Evolutionary conservation across 2,113 vertebrate species (phyloP), one percentile per base, ranked within the genome.

Genomic region (Dolichotis patagonum): DNA sequence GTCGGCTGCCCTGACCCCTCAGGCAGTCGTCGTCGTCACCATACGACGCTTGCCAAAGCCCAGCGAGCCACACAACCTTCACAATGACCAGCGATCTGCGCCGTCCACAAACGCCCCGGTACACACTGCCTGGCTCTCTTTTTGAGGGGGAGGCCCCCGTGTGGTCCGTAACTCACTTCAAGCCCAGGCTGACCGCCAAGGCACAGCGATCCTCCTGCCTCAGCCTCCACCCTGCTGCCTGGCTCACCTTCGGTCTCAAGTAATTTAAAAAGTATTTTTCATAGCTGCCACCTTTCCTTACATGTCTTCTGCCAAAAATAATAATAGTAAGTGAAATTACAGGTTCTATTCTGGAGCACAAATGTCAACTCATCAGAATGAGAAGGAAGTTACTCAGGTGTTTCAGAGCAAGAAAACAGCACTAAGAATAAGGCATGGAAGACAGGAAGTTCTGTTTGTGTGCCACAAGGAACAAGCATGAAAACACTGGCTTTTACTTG

Each of bases 241-340:
- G 4, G 12, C 26, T 83, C 20, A 46, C 49, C 56, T 52, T 63
- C 77, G 28, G 46, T n/a, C 85, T 56, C 84, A 52, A 85, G 13
- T 56, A 28, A 49, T 69, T 67, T 81, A 65, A 28, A 35, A 96
- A 78, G 41, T 32, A 77, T 30, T 95, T 94, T 92, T 81, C 77
- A 3, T 56, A 52, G 30, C 54, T 43, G 46, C 56, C 49, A 85
- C 24, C 19, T 32, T 67, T 90, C n/a, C 49, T 71, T 63, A 7
- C 3, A 14, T 32, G 77, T 11, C 65, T 86, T 75, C 90, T 86
- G 41, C 20, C 63, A 67, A 80, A 56, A 86, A 91, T 20, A 91
- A 30, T 0, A 35, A 13, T 17, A n/a, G n/a, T 73, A 81, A 13
- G 5, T 58, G 58, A 92, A 78, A 93, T 78, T 43, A 52, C 6